Conservation (phyloP, 1,140 invertebrate species). For the Anastrepha ludens region DNA sequence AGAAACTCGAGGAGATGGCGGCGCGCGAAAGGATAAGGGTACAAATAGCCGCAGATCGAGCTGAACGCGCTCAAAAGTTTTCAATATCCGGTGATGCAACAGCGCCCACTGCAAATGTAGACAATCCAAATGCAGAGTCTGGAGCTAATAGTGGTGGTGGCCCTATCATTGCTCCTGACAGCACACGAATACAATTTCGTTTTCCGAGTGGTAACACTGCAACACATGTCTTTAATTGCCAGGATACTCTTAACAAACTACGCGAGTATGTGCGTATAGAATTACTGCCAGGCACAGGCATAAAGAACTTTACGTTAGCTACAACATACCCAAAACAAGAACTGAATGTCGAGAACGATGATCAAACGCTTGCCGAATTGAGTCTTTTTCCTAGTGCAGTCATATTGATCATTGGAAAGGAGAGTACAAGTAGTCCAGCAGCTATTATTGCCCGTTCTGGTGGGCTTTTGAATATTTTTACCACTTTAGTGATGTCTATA, state of each 20-base stretch:
- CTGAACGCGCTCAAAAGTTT: conserved; percentile 75
- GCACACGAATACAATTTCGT: conserved; percentile 88
- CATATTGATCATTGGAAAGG: conserved; percentile 82
- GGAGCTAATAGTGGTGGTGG: not conserved
- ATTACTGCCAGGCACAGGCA: conserved; percentile 66
- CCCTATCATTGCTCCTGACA: conserved; percentile 75
- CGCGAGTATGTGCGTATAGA: conserved; percentile 68
- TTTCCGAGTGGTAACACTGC: conserved; percentile 82
- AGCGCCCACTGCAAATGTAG: conserved; percentile 66
- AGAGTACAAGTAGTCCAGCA: conserved; percentile 59
- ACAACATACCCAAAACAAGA: conserved; percentile 87
- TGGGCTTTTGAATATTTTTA: conserved; percentile 62
- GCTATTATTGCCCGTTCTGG: conserved; percentile 64
- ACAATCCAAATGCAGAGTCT: not conserved
- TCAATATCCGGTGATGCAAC: conserved; percentile 55
- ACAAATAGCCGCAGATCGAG: conserved; percentile 84
- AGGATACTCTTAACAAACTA: conserved; percentile 73
- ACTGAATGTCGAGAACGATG: conserved; percentile 80
- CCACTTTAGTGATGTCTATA: conserved; percentile 70
- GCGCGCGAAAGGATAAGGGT: conserved; percentile 81
- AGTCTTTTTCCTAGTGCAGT: conserved; percentile 87
- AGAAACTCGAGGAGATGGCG: conserved; percentile 80
- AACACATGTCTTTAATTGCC: conserved; percentile 72
- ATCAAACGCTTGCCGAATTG: conserved; percentile 80
- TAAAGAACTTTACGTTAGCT: conserved; percentile 80